Percentiles rank a stretch among this genome's conserved stretches.
phyloP scores from a whole-genome alignment of 2,888 invertebrate genomes.

The Linnaemya vulpina region DNA sequence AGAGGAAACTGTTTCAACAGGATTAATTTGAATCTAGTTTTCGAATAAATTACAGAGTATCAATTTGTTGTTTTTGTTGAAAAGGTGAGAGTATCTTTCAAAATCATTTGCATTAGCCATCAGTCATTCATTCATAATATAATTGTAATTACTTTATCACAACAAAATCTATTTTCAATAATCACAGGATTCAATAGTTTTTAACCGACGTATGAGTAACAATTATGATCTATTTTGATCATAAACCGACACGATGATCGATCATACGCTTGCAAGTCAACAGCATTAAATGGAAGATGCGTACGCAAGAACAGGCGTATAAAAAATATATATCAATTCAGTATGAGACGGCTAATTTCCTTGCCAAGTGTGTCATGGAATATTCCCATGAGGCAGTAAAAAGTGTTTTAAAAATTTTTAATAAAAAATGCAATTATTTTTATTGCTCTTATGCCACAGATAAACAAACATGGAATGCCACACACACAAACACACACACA shows the following conservation, averaged over 20 bases:
- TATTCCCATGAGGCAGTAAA: slow-evolving; percentile 47
- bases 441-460: not conserved
- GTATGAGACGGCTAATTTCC: not conserved
- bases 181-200: slow-evolving; percentile 24
- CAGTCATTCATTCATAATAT: not conserved
- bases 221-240: not conserved
- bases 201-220: slow-evolving; percentile 50
- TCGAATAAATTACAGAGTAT: too few relatives aligned
- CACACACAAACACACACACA: not conserved
- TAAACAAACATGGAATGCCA: not conserved
- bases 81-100: too few relatives aligned
- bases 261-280: slow-evolving; percentile 41
- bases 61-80: too few relatives aligned
- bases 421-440: not conserved
- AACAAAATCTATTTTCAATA: not conserved
- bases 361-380: slow-evolving; percentile 66
- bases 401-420: not conserved
- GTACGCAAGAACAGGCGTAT: not conserved
- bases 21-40: not conserved
- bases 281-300: not conserved
- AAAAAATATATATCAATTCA: slow-evolving; percentile 8
- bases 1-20: not conserved
- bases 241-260: slow-evolving; percentile 3
- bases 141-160: not conserved
- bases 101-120: not conserved